Conservation (phyloP, 2,797 vertebrate species). For the Pogoniulus pusillus region DNA sequence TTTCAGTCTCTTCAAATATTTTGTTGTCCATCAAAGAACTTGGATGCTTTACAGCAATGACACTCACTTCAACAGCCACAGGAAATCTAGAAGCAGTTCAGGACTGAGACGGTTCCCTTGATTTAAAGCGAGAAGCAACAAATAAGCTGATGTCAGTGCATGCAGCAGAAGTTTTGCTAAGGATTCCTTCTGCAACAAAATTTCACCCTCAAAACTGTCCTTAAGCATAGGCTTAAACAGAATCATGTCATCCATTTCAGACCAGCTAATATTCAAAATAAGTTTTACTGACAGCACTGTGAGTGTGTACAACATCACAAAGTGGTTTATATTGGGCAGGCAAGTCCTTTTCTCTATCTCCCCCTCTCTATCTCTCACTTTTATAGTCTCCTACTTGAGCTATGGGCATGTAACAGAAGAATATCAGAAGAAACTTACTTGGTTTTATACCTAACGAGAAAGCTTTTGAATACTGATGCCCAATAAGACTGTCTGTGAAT, state of each 20-base stretch:
- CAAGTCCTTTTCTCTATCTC: not conserved
- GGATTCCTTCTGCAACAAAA: not conserved
- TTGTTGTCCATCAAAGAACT: not conserved
- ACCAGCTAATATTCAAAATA: not conserved
- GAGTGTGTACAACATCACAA: not conserved
- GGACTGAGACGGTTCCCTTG: not conserved
- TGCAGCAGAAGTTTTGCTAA: not conserved
- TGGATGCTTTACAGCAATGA: not conserved
- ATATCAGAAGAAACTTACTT: not conserved
- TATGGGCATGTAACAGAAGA: not conserved
- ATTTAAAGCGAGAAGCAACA: not conserved
- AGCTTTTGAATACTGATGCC: not conserved
- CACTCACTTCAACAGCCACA: conserved; percentile 12
- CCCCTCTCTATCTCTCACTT: no score
- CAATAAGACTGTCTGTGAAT: not conserved
- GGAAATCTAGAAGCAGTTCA: conserved; percentile 8
- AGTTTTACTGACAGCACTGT: not conserved
- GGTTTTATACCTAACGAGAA: not conserved
- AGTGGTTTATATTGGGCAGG: not conserved
- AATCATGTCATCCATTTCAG: not conserved
- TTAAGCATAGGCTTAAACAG: conserved; percentile 15
- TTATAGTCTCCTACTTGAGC: not conserved
- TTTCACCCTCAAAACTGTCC: not conserved
- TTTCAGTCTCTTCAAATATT: not conserved
- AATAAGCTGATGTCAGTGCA: not conserved